Percentiles rank a stretch among this genome's conserved stretches.
phyloP scores from a whole-genome alignment of 2,888 invertebrate genomes.

The Drosophila borealis region DNA sequence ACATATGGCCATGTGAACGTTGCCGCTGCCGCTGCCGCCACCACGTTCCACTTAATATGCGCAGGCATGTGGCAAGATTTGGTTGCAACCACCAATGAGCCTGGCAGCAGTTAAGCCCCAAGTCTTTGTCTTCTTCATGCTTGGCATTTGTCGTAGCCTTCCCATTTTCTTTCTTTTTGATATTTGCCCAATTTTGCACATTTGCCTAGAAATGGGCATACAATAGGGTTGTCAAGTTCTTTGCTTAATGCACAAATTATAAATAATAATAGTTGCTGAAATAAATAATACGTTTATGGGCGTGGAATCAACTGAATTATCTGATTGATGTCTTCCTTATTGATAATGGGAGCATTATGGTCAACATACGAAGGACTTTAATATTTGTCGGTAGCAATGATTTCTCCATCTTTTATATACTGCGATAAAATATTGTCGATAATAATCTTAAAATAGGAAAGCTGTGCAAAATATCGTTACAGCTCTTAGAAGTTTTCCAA shows the following conservation, averaged over 20 bases:
- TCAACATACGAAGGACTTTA: slow-evolving; percentile 1
- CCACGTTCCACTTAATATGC: slow-evolving; percentile 77
- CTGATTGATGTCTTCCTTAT: slow-evolving; percentile 21
- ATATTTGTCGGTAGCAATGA: neutral
- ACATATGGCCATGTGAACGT: slow-evolving; percentile 68
- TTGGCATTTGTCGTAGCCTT: slow-evolving; percentile 37
- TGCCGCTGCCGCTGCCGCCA: slow-evolving; percentile 14
- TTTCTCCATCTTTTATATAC: too few species aligned
- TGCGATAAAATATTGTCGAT: too few species aligned
- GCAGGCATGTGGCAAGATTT: slow-evolving; percentile 73
- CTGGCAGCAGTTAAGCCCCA: slow-evolving; percentile 22
- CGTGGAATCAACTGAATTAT: slow-evolving; percentile 32
- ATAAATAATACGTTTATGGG: slow-evolving; percentile 18
- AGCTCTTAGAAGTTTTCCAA: neutral
- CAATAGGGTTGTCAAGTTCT: slow-evolving; percentile 40
- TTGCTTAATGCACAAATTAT: slow-evolving; percentile 36
- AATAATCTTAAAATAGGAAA: too few species aligned
- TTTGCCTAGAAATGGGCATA: slow-evolving; percentile 13
- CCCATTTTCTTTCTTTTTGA: slow-evolving; percentile 24
- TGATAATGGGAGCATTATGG: slow-evolving; percentile 15
- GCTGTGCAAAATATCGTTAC: too few species aligned
- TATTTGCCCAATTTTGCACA: slow-evolving; percentile 54
- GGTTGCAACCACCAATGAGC: slow-evolving; percentile 42
- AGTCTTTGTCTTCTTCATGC: slow-evolving; percentile 30
- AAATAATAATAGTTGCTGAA: slow-evolving; percentile 33